Base-by-base conservation (phyloP, 64 coral and sea anemone genomes). In the Dendrophyllia cribrosa region DNA sequence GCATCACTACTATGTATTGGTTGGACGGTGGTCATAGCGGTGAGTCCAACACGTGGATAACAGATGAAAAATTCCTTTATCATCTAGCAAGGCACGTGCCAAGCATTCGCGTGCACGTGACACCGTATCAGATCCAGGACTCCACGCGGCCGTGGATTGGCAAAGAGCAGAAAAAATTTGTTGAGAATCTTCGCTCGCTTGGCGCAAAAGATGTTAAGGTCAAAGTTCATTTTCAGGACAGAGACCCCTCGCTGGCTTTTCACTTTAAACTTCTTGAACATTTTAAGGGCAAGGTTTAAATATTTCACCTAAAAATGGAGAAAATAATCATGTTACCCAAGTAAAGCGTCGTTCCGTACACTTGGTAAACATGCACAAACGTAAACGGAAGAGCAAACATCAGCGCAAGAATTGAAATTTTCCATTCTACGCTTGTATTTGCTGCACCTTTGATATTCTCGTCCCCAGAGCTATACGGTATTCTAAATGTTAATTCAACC, bases 21-120 rank as follows among this genome's bases (percentile, higher is more conserved):
- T 59, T 99, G 65, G 97, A 99, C 45, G 94, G 94, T 7, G 97
- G 97, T 43, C 97, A 99, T 45, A 91, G 94, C 20, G 97, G 97
- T 4, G 94, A 99, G 49, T 93, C 94, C n/a, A 99, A 99, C 88
- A 93, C 94, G 71, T 99, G 97, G 97, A 86, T 99, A 64, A 99
- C 97, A 62, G 97, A 99, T 72, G 91, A 99, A 64, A 96, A 91
- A 88, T 94, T 84, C 71, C 88, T 99, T 20, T 81, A 90, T 52
- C 80, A 90, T 6, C 66, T 99, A 21, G 91, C 91, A 21, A 91
- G 79, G 12, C 71, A 87, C 68, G 88, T 96, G 12, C 83, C 94
- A 15, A 93, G 66, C 71, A 94, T 99, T 67, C 91, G 91, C 5
- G 94, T 96, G 16, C 97, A 99, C 66, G 91, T 99, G 23, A 99